Percentiles rank a stretch among this genome's conserved stretches.
phyloP scores from a whole-genome alignment of 2,797 vertebrate genomes.

The Urophycis tenuis region DNA sequence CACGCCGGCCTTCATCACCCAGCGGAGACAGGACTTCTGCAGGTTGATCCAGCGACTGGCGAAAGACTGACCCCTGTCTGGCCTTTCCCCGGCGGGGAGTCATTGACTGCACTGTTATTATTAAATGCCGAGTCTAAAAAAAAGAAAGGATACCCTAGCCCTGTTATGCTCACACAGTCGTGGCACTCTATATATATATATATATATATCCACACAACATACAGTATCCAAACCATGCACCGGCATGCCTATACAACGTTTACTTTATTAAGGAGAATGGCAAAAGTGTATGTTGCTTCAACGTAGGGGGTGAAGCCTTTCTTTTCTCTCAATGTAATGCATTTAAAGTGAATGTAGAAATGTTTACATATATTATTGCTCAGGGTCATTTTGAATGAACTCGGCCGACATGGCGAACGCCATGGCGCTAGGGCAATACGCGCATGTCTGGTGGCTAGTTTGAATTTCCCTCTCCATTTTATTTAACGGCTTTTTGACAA shows the following conservation, averaged over 20 bases:
- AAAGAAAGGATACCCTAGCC: background rate
- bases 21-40: constrained; percentile 86
- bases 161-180: constrained; percentile 24
- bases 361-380: constrained; percentile 69
- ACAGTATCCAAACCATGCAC: constrained; percentile 49
- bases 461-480: background rate
- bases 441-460: constrained; percentile 23
- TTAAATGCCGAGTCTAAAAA: constrained; percentile 34
- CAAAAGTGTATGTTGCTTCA: constrained; percentile 17
- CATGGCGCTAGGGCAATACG: constrained; percentile 16
- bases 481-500: background rate
- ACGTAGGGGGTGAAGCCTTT: constrained; percentile 28
- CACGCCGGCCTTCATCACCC: constrained; percentile 85
- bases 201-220: constrained; percentile 47
- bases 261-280: constrained; percentile 19
- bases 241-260: constrained; percentile 58
- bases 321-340: constrained; percentile 23
- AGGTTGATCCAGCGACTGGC: constrained; percentile 75
- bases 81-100: constrained; percentile 36
- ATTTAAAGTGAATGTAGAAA: constrained; percentile 57
- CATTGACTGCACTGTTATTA: constrained; percentile 45
- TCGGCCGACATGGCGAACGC: constrained; percentile 61
- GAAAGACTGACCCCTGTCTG: constrained; percentile 56
- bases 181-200: constrained; percentile 40
- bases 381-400: constrained; percentile 68